Evolutionary conservation across 2,113 vertebrate genomes (phyloP).

Genomic region (Paratilapia polleni): DNA sequence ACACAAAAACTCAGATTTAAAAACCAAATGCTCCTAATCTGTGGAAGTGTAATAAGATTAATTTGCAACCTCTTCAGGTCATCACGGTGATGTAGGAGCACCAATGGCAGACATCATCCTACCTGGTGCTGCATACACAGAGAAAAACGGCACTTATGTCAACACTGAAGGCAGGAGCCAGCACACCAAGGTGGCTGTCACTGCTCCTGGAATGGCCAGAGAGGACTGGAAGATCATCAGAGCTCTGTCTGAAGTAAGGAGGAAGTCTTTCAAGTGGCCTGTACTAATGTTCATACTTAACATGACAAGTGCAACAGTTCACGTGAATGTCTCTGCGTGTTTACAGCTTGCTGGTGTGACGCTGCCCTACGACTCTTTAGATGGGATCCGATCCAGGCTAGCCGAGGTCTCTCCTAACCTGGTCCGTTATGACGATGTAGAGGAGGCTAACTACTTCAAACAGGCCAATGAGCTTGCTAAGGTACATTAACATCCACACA

Average conservation of each 20-base stretch:
- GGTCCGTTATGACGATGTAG: slow-evolving; percentile 92
- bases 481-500: slow-evolving; percentile 29
- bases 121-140: slow-evolving; percentile 94
- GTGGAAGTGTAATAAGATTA: neutral
- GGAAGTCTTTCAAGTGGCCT: neutral
- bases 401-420: slow-evolving; percentile 94
- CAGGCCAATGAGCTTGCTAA: slow-evolving; percentile 91
- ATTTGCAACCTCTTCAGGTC: slow-evolving; percentile 79
- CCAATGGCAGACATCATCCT: slow-evolving; percentile 93
- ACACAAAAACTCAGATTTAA: neutral
- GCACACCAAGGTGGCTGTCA: slow-evolving; percentile 92
- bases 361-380: slow-evolving; percentile 91
- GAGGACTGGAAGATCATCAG: slow-evolving; percentile 98
- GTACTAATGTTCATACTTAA: fast-evolving
- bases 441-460: slow-evolving; percentile 95
- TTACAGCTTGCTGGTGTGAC: slow-evolving; percentile 88
- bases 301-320: neutral
- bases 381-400: slow-evolving; percentile 87
- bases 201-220: slow-evolving; percentile 91
- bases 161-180: slow-evolving; percentile 97
- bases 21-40: neutral
- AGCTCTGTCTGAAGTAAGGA: slow-evolving; percentile 92
- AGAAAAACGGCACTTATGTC: slow-evolving; percentile 92
- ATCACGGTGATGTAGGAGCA: slow-evolving; percentile 94
- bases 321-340: slow-evolving; percentile 1